Evolutionary conservation across 2,797 vertebrate species (phyloP).

Genomic region (Mastacembelus armatus): DNA sequence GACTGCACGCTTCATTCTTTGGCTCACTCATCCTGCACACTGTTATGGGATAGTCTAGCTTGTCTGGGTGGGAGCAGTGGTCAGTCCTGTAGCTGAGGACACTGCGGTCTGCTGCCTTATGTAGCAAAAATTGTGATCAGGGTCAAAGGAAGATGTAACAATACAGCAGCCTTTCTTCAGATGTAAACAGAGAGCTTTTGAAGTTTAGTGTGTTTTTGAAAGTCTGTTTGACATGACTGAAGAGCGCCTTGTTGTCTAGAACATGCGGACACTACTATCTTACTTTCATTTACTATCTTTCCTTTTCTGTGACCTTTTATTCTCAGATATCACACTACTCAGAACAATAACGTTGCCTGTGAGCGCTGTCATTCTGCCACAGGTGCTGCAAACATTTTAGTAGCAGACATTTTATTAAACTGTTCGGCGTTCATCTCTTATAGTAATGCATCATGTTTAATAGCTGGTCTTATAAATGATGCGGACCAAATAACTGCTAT

Average conservation of each 20-base stretch:
- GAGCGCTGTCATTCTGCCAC: constrained; percentile 21
- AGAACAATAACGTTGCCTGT: constrained; percentile 16
- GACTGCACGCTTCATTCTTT: constrained; percentile 45
- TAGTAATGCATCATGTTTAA: constrained; percentile 65
- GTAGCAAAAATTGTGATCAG: constrained; percentile 48
- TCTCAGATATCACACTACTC: background rate
- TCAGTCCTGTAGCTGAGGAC: constrained; percentile 52
- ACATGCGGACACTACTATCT: constrained; percentile 22
- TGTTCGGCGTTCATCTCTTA: constrained; percentile 61
- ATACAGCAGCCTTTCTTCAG: constrained; percentile 45
- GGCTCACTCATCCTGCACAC: constrained; percentile 54
- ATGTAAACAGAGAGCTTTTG: constrained; percentile 55
- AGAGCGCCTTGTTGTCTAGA: constrained; percentile 33
- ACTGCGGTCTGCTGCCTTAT: constrained; percentile 43
- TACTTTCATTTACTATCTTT: constrained; percentile 26
- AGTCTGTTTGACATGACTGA: constrained; percentile 49
- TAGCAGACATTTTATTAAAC: constrained; percentile 46
- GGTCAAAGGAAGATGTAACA: constrained; percentile 62
- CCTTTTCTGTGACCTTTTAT: background rate
- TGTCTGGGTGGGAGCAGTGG: constrained; percentile 53
- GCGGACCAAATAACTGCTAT: constrained; percentile 79
- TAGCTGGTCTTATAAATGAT: constrained; percentile 72
- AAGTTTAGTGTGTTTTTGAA: constrained; percentile 50
- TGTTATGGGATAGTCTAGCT: constrained; percentile 55
- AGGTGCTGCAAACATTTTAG: constrained; percentile 49